These are phyloP conservation scores for Melieria omissa DNA, from an alignment of 2,888 invertebrate species.

Conservation along the genomic window DNA sequence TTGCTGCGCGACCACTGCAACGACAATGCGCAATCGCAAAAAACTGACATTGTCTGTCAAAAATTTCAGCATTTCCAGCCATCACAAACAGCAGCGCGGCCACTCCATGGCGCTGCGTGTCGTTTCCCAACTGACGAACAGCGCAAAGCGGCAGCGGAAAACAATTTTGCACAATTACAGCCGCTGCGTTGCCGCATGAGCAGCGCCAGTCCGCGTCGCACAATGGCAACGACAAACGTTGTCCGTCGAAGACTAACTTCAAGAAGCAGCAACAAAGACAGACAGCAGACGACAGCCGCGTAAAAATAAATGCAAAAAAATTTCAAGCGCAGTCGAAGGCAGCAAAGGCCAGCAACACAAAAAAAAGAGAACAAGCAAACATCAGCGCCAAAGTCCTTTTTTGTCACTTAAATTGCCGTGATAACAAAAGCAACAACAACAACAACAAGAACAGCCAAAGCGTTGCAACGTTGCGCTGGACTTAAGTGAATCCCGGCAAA, in stretches of 20 bases:
- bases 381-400: conserved; percentile 29
- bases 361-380: conserved; percentile 4
- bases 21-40: conserved; percentile 31
- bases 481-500: conserved; percentile 29
- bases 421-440: conserved; percentile 17
- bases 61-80: conserved; percentile 49
- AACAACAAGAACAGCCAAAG: conserved; percentile 18
- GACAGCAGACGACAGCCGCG: background rate
- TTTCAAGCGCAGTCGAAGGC: background rate
- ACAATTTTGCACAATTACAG: conserved; percentile 50
- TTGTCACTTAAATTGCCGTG: conserved; percentile 35
- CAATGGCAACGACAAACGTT: conserved; percentile 13
- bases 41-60: conserved; percentile 52
- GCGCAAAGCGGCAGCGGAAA: conserved; percentile 40
- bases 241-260: conserved; percentile 1
- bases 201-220: conserved; percentile 1
- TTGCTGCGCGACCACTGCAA: conserved; percentile 15
- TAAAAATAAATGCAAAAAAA: background rate
- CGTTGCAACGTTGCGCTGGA: background rate
- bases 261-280: conserved; percentile 1
- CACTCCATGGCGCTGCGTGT: background rate
- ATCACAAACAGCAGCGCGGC: conserved; percentile 40
- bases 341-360: background rate
- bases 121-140: background rate
- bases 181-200: conserved; percentile 5